Conservation (phyloP, 2,888 invertebrate species). For the Epirrhoe alternata region DNA sequence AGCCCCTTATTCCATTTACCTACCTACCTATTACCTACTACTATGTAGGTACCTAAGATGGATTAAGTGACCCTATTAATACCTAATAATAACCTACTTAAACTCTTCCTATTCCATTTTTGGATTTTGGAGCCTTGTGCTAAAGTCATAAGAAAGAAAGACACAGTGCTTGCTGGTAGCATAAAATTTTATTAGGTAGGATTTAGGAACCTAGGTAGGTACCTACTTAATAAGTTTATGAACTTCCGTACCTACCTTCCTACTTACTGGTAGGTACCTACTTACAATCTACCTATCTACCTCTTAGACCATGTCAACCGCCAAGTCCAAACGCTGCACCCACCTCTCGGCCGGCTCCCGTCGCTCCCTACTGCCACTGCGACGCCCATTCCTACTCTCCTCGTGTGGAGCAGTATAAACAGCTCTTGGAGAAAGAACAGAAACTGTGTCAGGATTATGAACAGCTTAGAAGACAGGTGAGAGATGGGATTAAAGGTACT, state of each 20-base stretch:
- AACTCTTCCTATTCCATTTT: too few species aligned
- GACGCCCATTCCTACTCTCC: slow-evolving; percentile 86
- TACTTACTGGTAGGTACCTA: neutral
- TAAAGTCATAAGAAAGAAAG: too few species aligned
- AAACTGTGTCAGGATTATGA: slow-evolving; percentile 84
- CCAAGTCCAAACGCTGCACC: slow-evolving; percentile 79
- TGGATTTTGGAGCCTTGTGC: too few species aligned
- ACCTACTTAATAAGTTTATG: too few species aligned
- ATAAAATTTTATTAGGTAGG: too few species aligned
- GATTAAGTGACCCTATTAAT: too few species aligned
- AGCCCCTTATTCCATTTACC: slow-evolving; percentile 34
- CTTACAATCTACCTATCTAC: neutral
- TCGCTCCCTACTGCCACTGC: slow-evolving; percentile 87
- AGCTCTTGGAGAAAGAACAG: slow-evolving; percentile 86
- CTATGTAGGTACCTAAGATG: too few species aligned
- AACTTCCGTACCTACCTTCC: neutral
- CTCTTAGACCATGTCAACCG: slow-evolving; percentile 85
- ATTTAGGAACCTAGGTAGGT: too few species aligned
- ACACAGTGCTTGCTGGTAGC: too few species aligned
- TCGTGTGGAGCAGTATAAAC: slow-evolving; percentile 86
- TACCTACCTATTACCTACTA: too few species aligned
- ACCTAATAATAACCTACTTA: too few species aligned
- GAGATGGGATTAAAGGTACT: neutral
- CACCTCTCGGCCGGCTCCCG: slow-evolving; percentile 76
- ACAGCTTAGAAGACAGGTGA: slow-evolving; percentile 74